Percentiles rank a stretch among this genome's conserved stretches.
phyloP scores from a whole-genome alignment of 2,888 invertebrate genomes.

The Cyrtodaria siliqua region DNA sequence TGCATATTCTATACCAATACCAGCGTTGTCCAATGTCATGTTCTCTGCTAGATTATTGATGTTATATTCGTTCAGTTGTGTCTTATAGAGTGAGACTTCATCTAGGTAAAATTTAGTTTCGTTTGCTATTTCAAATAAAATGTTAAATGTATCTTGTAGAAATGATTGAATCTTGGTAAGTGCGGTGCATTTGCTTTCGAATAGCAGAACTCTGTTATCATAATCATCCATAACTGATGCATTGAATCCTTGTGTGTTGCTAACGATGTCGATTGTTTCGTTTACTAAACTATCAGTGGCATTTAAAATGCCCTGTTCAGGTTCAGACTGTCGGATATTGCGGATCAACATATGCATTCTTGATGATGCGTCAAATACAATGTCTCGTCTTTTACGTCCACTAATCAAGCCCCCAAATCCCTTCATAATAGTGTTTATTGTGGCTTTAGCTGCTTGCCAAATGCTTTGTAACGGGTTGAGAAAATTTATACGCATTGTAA shows the following conservation, averaged over 20 bases:
- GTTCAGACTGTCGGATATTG: slow-evolving; percentile 16
- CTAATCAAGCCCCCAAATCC: slow-evolving; percentile 5
- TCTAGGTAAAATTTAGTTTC: slow-evolving; percentile 21
- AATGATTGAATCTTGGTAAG: slow-evolving; percentile 19
- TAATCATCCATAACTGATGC: neutral
- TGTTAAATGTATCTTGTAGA: slow-evolving; percentile 14
- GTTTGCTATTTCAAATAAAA: slow-evolving; percentile 26
- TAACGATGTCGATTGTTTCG: slow-evolving; percentile 25
- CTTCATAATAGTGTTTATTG: slow-evolving; percentile 28
- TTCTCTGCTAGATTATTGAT: neutral
- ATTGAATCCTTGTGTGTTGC: slow-evolving; percentile 12
- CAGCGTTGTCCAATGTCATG: slow-evolving; percentile 19
- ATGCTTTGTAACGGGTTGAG: slow-evolving; percentile 40
- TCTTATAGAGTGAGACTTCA: neutral
- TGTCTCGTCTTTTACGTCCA: slow-evolving; percentile 38
- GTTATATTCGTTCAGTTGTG: neutral
- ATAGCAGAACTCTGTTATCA: slow-evolving; percentile 25
- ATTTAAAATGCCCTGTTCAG: neutral
- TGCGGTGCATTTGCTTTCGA: slow-evolving; percentile 32
- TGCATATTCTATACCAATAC: slow-evolving; percentile 17
- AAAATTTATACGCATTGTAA: slow-evolving; percentile 44
- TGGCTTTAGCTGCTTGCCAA: slow-evolving; percentile 50
- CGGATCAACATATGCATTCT: slow-evolving; percentile 32
- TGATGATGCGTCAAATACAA: slow-evolving; percentile 29
- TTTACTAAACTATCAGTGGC: neutral